These are phyloP conservation scores for Enteromius argenteus DNA, from an alignment of 2,797 vertebrate species.

Conservation along the genomic window DNA sequence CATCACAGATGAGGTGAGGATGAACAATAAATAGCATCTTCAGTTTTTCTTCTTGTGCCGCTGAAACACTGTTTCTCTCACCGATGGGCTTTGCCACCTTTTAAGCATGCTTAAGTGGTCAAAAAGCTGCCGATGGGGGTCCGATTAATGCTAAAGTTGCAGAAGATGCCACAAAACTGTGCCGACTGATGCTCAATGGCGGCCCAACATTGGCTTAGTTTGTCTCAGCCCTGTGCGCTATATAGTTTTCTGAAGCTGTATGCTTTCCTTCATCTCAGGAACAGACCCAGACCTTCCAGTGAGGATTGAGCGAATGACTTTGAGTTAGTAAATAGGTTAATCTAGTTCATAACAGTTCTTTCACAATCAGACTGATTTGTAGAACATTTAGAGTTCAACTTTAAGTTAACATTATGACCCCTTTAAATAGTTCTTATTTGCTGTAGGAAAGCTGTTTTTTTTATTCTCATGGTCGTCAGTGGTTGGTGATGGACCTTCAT, in stretches of 20 bases:
- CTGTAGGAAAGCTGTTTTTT: not conserved
- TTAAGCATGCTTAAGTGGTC: not conserved
- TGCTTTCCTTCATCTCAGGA: not conserved
- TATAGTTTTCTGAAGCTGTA: not conserved
- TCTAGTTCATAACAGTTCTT: not conserved
- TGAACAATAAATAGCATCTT: not conserved
- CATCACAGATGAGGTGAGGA: not conserved
- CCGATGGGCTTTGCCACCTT: not conserved
- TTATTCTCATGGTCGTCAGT: not conserved
- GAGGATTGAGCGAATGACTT: not conserved
- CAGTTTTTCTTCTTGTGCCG: not conserved
- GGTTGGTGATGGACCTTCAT: constrained; percentile 1
- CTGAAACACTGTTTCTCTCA: not conserved
- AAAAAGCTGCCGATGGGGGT: not conserved
- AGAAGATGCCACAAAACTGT: not conserved
- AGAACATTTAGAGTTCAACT: not conserved
- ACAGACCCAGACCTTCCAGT: not conserved
- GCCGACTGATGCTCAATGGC: not conserved
- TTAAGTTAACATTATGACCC: not conserved
- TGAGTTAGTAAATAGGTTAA: not conserved
- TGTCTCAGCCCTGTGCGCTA: not conserved
- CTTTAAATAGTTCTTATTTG: constrained; percentile 11
- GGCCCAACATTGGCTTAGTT: not conserved
- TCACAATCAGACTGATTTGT: no score
- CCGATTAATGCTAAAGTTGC: not conserved